Percentiles rank a stretch among this genome's conserved stretches.
Evolutionary conservation across 2,113 vertebrate species (phyloP).

Genomic region (Caracal caracal): DNA sequence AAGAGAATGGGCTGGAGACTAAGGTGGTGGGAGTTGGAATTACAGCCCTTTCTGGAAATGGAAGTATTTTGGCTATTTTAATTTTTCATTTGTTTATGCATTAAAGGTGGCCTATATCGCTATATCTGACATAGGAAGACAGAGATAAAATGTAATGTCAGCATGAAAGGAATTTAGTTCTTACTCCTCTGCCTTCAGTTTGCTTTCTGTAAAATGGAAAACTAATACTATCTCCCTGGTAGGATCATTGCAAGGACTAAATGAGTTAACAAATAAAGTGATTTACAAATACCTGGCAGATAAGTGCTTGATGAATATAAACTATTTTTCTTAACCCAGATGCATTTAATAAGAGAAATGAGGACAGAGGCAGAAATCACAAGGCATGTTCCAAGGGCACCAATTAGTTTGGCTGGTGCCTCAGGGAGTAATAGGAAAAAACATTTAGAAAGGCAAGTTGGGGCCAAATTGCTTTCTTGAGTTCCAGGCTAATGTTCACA

Average conservation of each 20-base stretch:
- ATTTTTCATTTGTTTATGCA: neutral
- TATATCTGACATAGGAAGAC: neutral
- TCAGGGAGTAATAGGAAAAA: neutral
- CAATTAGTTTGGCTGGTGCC: neutral
- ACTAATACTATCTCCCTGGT: neutral
- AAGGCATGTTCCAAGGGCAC: neutral
- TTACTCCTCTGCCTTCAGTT: neutral
- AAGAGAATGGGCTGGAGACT: neutral
- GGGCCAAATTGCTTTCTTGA: slow-evolving; percentile 55
- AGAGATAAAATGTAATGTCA: neutral
- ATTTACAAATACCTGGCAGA: neutral
- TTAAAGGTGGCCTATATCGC: neutral
- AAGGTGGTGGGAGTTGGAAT: neutral
- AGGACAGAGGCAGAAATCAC: neutral
- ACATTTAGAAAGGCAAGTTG: neutral
- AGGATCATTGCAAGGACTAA: neutral
- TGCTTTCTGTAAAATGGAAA: neutral
- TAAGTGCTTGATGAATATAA: neutral
- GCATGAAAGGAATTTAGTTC: neutral
- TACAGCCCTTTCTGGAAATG: neutral
- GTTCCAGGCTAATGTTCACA: slow-evolving; percentile 41
- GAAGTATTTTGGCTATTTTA: neutral
- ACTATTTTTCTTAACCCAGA: neutral
- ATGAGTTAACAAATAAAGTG: neutral
- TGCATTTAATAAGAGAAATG: neutral